phyloP scores from a whole-genome alignment of 2,888 invertebrate species.

The Acanthococcus lagerstroemiae region DNA sequence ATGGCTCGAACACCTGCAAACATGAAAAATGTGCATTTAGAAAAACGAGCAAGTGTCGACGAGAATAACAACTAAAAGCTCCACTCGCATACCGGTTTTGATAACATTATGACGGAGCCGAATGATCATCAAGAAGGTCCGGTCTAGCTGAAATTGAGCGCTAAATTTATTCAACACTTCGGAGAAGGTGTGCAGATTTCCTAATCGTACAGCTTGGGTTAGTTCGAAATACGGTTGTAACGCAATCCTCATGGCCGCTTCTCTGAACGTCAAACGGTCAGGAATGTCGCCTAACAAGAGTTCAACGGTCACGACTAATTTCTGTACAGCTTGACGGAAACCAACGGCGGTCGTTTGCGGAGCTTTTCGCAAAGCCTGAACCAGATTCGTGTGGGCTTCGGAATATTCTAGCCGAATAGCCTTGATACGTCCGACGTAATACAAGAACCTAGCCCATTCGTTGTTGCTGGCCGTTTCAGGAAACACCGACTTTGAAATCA shows the following conservation, averaged over 20 bases:
- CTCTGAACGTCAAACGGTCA: constrained; percentile 87
- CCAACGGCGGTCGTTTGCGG: constrained; percentile 98
- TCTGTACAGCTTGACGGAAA: constrained; percentile 95
- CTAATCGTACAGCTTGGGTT: constrained; percentile 91
- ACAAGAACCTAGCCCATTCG: constrained; percentile 95
- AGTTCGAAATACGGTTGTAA: constrained; percentile 93
- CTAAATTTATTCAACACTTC: constrained; percentile 86
- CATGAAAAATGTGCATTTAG: background rate
- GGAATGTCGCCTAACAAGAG: constrained; percentile 94
- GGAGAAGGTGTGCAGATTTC: constrained; percentile 87
- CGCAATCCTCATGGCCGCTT: constrained; percentile 76
- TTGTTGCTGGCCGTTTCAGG: constrained; percentile 97
- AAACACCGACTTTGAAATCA: constrained; percentile 92
- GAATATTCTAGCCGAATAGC: constrained; percentile 97
- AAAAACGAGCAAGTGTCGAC: background rate
- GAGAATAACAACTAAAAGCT: background rate
- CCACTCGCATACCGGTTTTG: constrained; percentile 92
- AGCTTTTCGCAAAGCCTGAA: constrained; percentile 90
- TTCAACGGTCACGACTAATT: constrained; percentile 88
- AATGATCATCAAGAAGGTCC: constrained; percentile 90
- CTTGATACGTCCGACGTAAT: constrained; percentile 94
- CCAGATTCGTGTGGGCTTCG: constrained; percentile 90
- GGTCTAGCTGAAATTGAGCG: constrained; percentile 82
- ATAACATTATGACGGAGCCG: constrained; percentile 97
- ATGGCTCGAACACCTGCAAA: constrained; percentile 70